Base-by-base conservation (phyloP, 2,113 vertebrate genomes). In the Zosterops pallidus region DNA sequence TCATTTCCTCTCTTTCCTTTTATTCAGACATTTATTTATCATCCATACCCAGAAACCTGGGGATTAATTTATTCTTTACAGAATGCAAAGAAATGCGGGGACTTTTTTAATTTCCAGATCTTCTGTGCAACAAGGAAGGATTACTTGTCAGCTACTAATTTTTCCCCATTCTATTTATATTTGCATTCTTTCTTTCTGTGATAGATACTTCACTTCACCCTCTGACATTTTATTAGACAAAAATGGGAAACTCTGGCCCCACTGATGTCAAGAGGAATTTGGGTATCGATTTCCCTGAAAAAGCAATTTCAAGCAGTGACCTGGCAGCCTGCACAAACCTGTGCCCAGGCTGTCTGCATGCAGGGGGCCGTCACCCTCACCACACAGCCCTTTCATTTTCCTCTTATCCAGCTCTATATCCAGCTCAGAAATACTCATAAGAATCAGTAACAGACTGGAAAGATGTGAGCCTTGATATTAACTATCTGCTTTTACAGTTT, bases 401-500 rank as follows among this genome's bases (percentile, higher is more conserved):
- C 78, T 85, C 81, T 89, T 59, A 77, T 70, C 75, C 33, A 12
- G 55, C 81, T 52, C 68, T 83, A 80, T 50, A 59, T 86, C 35
- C 83, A 89, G 69, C 57, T 86, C 85, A 93, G 68, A 92, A 91
- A 83, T 74, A 24, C 55, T 86, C 15, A 0, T 22, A 89, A 78
- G 65, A 89, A 78, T 69, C 88, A 94, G 83, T 53, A 64, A 93
- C 86, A 92, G 90, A 23, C 71, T 92, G 80, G 47, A 94, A 89
- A 96, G 93, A 96, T 93, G 86, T 90, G 86, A 92, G 83, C 50
- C 93, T 89, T 78, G 80, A 81, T 93, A 92, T 93, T 89, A 89
- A 89, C 90, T 95, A 49, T 94, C 92, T 92, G 76, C 90, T 95
- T 89, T 62, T 83, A 71, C 8, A 22, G 72, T 93, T 90, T 68